Base-by-base conservation (phyloP, 2,113 vertebrate genomes). In the Bos javanicus region DNA sequence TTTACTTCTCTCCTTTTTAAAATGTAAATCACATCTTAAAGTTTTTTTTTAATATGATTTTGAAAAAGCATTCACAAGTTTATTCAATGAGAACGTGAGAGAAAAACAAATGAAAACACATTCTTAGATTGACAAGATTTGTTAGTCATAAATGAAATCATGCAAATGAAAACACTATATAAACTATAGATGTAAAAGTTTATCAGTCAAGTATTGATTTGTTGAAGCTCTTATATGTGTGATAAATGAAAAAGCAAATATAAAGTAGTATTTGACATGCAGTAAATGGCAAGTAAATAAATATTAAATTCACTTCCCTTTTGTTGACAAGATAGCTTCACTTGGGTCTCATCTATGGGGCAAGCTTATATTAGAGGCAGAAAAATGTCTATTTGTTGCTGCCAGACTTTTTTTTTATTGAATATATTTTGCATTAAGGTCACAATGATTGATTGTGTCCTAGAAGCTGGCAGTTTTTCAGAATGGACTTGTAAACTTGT, bases 11-110 rank as follows among this genome's bases (percentile, higher is more conserved):
- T 90, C 52, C 46, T 95, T 97, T 96, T 96, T 76, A 71, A 97
- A 94, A 91, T 95, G 62, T 91, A 96, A 98, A 93, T 94, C 86
- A 82, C 36, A 97, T 95, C 92, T 96, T 93, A 50, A 93, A 92
- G 62, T 57, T 89, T 78, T 90, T 96, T 97, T 93, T 85, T 5
- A 36, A 88, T 89, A 80, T 82, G 60, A 64, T 98, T 87, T 84
- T 89, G 50, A 74, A 91, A 91, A 95, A 80, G 71, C 59, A 87
- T 39, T 78, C 56, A 82, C 54, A 95, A 56, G 43, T 92, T 97
- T 92, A 67, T 92, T 96, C 91, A 91, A 62, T 4, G 33, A 89
- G 50, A 87, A 95, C 14, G 17, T 0, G 0, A 92, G 30, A 26
- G 46, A 67, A 90, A 92, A 89, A 81, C 46, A 83, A 91, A 89